phyloP scores from a whole-genome alignment of 2,888 invertebrate genomes.

The Xestia xanthographa region DNA sequence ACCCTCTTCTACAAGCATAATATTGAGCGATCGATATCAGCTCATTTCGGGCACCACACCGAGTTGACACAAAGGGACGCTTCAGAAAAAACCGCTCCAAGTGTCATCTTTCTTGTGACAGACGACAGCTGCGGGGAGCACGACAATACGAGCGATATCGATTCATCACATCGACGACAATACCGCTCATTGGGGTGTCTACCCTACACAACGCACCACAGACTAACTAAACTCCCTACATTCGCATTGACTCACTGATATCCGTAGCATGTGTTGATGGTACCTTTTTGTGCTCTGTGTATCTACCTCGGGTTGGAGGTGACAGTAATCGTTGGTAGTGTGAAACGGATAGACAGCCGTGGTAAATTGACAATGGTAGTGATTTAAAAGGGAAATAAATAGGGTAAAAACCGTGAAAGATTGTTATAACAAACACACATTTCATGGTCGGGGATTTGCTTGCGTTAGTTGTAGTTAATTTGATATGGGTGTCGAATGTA shows the following conservation, averaged over 20 bases:
- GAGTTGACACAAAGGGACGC: conserved; percentile 83
- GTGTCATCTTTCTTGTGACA: conserved; percentile 88
- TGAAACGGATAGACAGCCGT: conserved; percentile 84
- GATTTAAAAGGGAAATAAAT: conserved; percentile 89
- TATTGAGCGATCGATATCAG: conserved; percentile 89
- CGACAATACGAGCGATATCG: conserved; percentile 85
- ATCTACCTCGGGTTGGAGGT: conserved; percentile 68
- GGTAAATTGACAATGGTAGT: conserved; percentile 85
- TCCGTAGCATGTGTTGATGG: conserved; percentile 34
- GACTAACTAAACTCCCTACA: conserved; percentile 63
- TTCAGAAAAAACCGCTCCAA: conserved; percentile 85
- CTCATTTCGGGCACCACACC: conserved; percentile 85
- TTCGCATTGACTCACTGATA: conserved; percentile 64
- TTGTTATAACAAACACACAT: conserved; percentile 88
- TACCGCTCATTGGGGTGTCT: conserved; percentile 80
- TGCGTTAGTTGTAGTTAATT: conserved; percentile 81
- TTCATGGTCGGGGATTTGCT: conserved; percentile 83
- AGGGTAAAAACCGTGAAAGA: conserved; percentile 87
- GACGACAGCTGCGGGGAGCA: conserved; percentile 87
- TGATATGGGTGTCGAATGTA: conserved; percentile 76
- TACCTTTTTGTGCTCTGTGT: conserved; percentile 66
- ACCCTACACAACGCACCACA: conserved; percentile 78
- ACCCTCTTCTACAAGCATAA: conserved; percentile 83
- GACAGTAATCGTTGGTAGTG: conserved; percentile 75
- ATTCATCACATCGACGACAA: conserved; percentile 86